Evolutionary conservation across 2,888 invertebrate species (phyloP).

Genomic region (Lypha dubia): DNA sequence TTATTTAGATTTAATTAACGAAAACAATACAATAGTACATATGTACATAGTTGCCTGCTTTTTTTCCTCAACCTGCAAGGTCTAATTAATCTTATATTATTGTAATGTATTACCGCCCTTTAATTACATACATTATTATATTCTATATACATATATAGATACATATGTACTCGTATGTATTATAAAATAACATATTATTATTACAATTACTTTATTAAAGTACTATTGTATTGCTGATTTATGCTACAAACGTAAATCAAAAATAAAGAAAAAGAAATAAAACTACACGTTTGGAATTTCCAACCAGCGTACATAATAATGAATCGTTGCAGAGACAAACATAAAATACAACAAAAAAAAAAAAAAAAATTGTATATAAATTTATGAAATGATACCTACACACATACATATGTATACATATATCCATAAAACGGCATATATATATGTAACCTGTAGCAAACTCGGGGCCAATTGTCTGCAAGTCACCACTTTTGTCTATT

Average conservation of each 20-base stretch:
- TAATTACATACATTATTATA: slow-evolving; percentile 61
- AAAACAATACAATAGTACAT: slow-evolving; percentile 36
- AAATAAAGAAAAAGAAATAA: slow-evolving; percentile 29
- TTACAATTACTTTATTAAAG: slow-evolving; percentile 49
- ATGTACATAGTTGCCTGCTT: slow-evolving; percentile 57
- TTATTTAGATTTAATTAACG: slow-evolving; percentile 22
- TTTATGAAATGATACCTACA: slow-evolving; percentile 43
- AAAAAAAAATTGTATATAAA: slow-evolving; percentile 47
- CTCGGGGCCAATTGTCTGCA: too few species aligned
- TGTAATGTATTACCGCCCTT: slow-evolving; percentile 52
- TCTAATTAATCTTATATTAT: slow-evolving; percentile 23
- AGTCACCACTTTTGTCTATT: too few species aligned
- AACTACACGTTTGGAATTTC: neutral
- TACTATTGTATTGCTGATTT: slow-evolving; percentile 50
- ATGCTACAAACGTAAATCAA: slow-evolving; percentile 53
- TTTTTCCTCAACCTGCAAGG: slow-evolving; percentile 57
- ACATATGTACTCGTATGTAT: neutral
- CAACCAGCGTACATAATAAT: slow-evolving; percentile 38
- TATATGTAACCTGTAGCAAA: too few species aligned
- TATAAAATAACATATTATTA: slow-evolving; percentile 62
- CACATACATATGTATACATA: too few species aligned
- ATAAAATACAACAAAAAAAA: neutral
- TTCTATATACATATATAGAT: slow-evolving; percentile 19
- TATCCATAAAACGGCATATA: too few species aligned
- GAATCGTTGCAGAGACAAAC: slow-evolving; percentile 45